Evolutionary conservation across 2,888 invertebrate genomes (phyloP).

Genomic region (Catocala nupta): DNA sequence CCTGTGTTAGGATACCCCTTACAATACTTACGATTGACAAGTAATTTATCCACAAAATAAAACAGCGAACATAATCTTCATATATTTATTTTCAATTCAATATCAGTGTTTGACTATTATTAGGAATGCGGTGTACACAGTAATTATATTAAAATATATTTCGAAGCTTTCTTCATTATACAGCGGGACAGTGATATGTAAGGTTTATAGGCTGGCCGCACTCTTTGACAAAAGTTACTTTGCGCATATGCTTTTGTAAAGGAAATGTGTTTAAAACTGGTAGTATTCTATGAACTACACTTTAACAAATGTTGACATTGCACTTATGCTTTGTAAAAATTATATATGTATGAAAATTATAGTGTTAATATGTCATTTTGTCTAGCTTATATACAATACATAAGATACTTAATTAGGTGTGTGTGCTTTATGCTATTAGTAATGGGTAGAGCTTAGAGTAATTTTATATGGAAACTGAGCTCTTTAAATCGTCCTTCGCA

Average conservation of each 20-base stretch:
- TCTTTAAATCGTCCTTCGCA: no score
- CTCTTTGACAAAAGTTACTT: conserved; percentile 3
- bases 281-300: conserved; percentile 2
- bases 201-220: conserved; percentile 46
- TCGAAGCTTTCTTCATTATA: conserved; percentile 58
- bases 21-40: no score
- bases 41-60: conserved; percentile 12
- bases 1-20: no score
- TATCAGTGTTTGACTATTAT: conserved; percentile 67
- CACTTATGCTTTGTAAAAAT: no score
- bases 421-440: no score
- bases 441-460: no score
- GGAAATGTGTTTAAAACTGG: no score
- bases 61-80: conserved; percentile 41
- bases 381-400: no score
- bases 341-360: no score
- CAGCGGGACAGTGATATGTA: conserved; percentile 62
- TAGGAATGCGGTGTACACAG: conserved; percentile 63
- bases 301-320: not conserved
- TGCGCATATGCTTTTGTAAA: not conserved
- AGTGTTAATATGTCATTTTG: no score
- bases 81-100: conserved; percentile 63
- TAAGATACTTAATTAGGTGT: no score
- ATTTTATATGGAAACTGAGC: no score
- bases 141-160: conserved; percentile 62